These are phyloP conservation scores for Sinocyclocheilus anophthalmus DNA, from an alignment of 2,113 vertebrate genomes.

Conservation along the genomic window DNA sequence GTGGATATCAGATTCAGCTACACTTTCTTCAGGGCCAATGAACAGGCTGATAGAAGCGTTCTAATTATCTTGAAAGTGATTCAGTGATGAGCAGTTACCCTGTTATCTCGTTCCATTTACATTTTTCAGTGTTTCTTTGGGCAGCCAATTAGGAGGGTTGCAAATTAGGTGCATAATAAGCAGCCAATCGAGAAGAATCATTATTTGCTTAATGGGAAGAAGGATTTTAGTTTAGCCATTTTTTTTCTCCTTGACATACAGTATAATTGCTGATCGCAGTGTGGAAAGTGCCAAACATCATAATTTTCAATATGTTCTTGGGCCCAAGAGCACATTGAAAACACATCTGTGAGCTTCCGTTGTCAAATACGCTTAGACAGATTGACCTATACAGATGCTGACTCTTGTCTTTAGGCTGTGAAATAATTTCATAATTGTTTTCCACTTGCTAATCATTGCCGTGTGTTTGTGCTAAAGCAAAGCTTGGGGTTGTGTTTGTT, in stretches of 20 bases:
- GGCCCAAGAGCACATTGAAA: neutral
- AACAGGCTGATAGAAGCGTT: constrained; percentile 28
- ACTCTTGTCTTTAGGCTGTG: neutral
- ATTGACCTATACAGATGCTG: neutral
- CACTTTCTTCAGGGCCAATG: constrained; percentile 25
- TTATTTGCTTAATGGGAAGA: constrained; percentile 31
- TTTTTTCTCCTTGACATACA: constrained; percentile 9
- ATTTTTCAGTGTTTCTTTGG: constrained; percentile 26
- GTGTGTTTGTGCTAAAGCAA: neutral
- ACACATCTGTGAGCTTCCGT: neutral
- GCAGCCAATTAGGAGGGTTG: constrained; percentile 38
- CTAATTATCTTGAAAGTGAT: constrained; percentile 23
- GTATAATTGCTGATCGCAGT: constrained; percentile 7
- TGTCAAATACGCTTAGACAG: neutral
- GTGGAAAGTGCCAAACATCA: constrained; percentile 19
- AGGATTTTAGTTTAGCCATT: neutral
- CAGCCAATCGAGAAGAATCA: constrained; percentile 44
- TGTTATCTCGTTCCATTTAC: constrained; percentile 31
- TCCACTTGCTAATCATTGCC: neutral
- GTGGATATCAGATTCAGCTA: constrained; percentile 3
- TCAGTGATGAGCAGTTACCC: constrained; percentile 17
- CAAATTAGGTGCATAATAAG: constrained; percentile 46
- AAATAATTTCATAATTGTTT: constrained; percentile 31
- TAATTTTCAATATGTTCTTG: constrained; percentile 1
- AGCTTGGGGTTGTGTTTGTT: constrained; percentile 1